Evolutionary conservation across 2,888 invertebrate genomes (phyloP), one percentile per base, ranked within the genome.

Genomic region (Protodeltote pygarga): DNA sequence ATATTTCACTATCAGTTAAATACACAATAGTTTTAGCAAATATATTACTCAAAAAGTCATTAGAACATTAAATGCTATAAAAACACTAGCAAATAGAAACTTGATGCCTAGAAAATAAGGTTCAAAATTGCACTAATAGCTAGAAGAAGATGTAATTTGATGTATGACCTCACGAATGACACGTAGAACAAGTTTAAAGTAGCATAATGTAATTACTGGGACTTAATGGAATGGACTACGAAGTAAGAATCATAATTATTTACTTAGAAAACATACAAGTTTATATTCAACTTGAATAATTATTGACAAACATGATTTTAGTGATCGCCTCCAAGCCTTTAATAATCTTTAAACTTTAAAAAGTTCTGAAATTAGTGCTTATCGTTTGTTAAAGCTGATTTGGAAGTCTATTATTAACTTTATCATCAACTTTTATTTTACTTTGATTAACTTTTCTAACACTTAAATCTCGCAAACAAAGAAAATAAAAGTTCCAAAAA

Each of bases 141-240:
- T 25, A n/a, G 0, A 17, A 4, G 16, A 21, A 32, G n/a, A 2
- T 27, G 23, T 33, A 17, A 33, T 31, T 35, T 31, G 21, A 35
- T 31, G 20, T 23, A 31, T 54, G 29, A 34, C 39, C 14, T 63
- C 31, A 42, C n/a, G 14, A 38, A 21, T 35, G 13, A 39, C 27
- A 49, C 17, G 16, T 21, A 32, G 14, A 31, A 14, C 14, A n/a
- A 35, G 19, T 42, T 42, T 23, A 15, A 31, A 33, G 9, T 40
- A 38, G 20, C 23, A 14, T 20, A n/a, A 16, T 39, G 39, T 41
- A 17, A 20, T 39, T 33, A 39, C 27, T 32, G 21, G 28, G 15
- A 23, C 28, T 46, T 32, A 32, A 32, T 37, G 13, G 27, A 39
- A 25, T 42, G 24, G 8, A 16, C 19, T 21, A n/a, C 11, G 15